Evolutionary conservation across 2,888 invertebrate species (phyloP).

Genomic region (Conistra vaccinii): DNA sequence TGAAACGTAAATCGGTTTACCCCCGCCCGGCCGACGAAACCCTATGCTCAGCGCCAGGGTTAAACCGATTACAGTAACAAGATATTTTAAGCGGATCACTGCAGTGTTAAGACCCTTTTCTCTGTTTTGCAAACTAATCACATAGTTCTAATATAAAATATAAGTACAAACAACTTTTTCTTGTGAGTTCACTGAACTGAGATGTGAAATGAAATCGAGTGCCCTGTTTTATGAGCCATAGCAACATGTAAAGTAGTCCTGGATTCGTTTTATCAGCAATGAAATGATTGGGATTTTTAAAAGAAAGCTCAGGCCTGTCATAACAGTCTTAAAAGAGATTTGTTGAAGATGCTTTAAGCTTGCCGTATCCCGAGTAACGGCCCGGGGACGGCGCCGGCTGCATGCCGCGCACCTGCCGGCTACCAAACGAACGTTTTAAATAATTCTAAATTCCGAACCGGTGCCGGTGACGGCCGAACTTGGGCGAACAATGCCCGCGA

Average conservation of each 20-base stretch:
- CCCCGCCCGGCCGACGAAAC: slow-evolving; percentile 69
- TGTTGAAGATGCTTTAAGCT: slow-evolving; percentile 58
- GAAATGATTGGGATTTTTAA: slow-evolving; percentile 4
- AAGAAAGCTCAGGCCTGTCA: slow-evolving; percentile 55
- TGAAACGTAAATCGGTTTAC: slow-evolving; percentile 80
- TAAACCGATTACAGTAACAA: slow-evolving; percentile 88
- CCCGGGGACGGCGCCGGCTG: slow-evolving; percentile 55
- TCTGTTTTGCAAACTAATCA: slow-evolving; percentile 62
- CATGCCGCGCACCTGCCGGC: slow-evolving; percentile 79
- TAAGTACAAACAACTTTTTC: background rate
- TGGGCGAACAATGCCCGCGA: slow-evolving; percentile 83
- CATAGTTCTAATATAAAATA: slow-evolving; percentile 41
- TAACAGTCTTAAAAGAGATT: slow-evolving; percentile 75
- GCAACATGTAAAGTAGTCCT: background rate
- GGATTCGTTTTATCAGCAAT: background rate
- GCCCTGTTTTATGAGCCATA: background rate
- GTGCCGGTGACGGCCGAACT: slow-evolving; percentile 85
- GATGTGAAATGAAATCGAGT: background rate
- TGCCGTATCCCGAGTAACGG: slow-evolving; percentile 61
- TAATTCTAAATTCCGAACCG: slow-evolving; percentile 85
- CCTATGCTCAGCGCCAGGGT: slow-evolving; percentile 75
- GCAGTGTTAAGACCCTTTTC: slow-evolving; percentile 69
- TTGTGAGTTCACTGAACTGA: background rate
- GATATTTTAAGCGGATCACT: slow-evolving; percentile 85
- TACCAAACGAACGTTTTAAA: slow-evolving; percentile 79